These are phyloP conservation scores for Crepidodera aurea DNA, from an alignment of 2,888 invertebrate genomes.

Conservation along the genomic window DNA sequence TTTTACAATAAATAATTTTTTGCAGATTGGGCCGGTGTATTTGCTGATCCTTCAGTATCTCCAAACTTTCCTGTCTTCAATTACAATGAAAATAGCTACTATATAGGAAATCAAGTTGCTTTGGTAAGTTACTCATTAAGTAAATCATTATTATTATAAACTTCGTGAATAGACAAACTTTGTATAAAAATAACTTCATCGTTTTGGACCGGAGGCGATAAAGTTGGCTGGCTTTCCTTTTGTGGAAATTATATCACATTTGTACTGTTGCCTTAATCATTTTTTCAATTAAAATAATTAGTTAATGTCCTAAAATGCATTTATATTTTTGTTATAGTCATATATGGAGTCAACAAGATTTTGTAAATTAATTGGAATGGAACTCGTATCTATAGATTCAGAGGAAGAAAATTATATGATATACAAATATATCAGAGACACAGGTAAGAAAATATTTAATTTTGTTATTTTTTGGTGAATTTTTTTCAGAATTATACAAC, in stretches of 20 bases:
- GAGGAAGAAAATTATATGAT: not conserved
- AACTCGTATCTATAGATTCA: not conserved
- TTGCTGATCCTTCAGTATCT: constrained; percentile 7
- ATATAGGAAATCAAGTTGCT: not conserved
- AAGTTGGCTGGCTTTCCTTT: too few relatives aligned
- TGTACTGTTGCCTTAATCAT: too few relatives aligned
- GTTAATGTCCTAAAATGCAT: too few relatives aligned
- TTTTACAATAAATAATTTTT: too few relatives aligned
- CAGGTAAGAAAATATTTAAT: not conserved
- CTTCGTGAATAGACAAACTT: too few relatives aligned
- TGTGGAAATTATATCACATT: too few relatives aligned
- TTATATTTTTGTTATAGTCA: not conserved
- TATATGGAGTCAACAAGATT: not conserved
- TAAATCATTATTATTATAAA: too few relatives aligned
- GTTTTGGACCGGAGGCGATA: too few relatives aligned
- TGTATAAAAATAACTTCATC: too few relatives aligned
- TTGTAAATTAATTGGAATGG: not conserved
- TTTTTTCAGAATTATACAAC: too few relatives aligned
- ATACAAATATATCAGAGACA: not conserved
- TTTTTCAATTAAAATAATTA: too few relatives aligned
- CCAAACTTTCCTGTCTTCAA: constrained; percentile 9
- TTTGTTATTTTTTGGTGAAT: too few relatives aligned
- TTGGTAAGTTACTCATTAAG: not conserved
- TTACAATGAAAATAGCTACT: constrained; percentile 16
- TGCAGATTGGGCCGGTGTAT: constrained; percentile 13